These are phyloP conservation scores for Allobates femoralis DNA, from an alignment of 2,797 vertebrate species.

Conservation along the genomic window DNA sequence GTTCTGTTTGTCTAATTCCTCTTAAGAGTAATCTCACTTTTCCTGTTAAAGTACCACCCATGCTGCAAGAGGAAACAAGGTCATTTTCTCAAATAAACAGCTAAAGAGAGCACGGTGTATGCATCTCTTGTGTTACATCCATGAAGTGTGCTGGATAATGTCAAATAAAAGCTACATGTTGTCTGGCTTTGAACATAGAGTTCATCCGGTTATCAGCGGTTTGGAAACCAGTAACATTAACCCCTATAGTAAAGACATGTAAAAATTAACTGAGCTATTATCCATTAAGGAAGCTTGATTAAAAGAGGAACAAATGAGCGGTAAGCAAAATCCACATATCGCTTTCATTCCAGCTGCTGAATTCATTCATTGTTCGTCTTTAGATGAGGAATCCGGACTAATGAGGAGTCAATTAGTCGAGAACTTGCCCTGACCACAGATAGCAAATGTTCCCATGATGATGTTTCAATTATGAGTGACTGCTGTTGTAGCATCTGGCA, in stretches of 20 bases:
- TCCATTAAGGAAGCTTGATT: slow-evolving; percentile 40
- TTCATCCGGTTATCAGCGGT: slow-evolving; percentile 49
- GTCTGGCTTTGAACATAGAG: slow-evolving; percentile 36
- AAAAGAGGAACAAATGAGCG: slow-evolving; percentile 38
- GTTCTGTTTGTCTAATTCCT: slow-evolving; percentile 20
- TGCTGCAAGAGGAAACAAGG: slow-evolving; percentile 43
- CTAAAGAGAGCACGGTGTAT: slow-evolving; percentile 25
- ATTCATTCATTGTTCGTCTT: slow-evolving; percentile 39
- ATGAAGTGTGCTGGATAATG: slow-evolving; percentile 34
- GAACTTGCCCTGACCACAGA: slow-evolving; percentile 30
- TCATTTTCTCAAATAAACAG: slow-evolving; percentile 49
- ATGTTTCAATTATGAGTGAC: slow-evolving; percentile 52
- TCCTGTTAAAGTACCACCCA: slow-evolving; percentile 52
- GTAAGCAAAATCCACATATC: background rate
- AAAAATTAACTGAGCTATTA: slow-evolving; percentile 43
- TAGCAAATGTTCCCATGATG: slow-evolving; percentile 28
- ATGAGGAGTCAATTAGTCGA: slow-evolving; percentile 42
- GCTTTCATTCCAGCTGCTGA: slow-evolving; percentile 40
- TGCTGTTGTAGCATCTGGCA: slow-evolving; percentile 49
- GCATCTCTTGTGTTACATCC: background rate
- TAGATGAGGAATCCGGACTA: background rate
- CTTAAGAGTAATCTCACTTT: slow-evolving; percentile 46
- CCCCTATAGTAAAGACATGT: slow-evolving; percentile 8
- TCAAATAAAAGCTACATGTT: slow-evolving; percentile 40
- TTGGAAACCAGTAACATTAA: slow-evolving; percentile 37